Conservation (phyloP, 2,888 invertebrate species). For the Spisula solida region DNA sequence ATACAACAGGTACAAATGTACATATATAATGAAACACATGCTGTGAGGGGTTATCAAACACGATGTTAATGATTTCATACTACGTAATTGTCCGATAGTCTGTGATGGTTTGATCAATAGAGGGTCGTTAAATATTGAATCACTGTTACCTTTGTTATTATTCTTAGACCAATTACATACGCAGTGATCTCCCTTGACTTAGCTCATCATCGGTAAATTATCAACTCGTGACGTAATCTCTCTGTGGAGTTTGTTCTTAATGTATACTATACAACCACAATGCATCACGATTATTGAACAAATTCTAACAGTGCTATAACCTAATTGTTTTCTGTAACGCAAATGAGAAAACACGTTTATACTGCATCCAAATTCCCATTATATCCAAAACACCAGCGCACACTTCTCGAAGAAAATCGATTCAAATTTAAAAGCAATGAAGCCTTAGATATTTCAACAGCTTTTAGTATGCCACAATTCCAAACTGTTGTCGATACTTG, state of each 20-base stretch:
- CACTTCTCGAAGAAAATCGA: no score
- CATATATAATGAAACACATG: background rate
- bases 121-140: background rate
- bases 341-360: background rate
- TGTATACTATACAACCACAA: no score
- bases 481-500: no score
- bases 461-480: no score
- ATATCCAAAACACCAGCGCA: no score
- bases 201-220: no score
- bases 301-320: background rate
- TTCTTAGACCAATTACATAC: background rate
- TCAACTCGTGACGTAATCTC: no score
- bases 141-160: background rate
- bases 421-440: no score
- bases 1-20: constrained; percentile 3
- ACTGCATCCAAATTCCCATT: no score
- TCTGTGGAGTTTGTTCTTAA: no score
- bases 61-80: background rate
- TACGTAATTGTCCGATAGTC: background rate
- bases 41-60: background rate
- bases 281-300: background rate
- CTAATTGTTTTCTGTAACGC: background rate
- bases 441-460: no score
- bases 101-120: background rate
- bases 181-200: no score